Conservation (phyloP, 2,797 vertebrate species). For the Chaetophractus vellerosus region DNA sequence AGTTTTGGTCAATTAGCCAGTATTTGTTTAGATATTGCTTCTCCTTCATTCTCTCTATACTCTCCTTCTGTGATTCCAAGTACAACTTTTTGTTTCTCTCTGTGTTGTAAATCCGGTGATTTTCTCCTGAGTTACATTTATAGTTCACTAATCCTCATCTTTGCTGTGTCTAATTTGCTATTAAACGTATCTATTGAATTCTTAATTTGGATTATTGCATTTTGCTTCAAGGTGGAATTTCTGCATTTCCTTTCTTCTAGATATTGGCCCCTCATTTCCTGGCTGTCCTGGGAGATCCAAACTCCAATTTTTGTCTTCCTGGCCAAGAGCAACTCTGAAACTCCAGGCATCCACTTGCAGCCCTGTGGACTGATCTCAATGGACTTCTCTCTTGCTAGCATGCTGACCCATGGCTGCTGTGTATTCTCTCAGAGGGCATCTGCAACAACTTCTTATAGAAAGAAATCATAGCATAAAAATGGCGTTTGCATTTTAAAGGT, state of each 20-base stretch:
- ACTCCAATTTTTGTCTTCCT: constrained; percentile 45
- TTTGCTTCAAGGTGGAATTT: constrained; percentile 38
- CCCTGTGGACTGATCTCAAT: background rate
- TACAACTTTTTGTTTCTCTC: background rate
- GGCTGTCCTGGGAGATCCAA: background rate
- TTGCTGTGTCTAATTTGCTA: constrained; percentile 39
- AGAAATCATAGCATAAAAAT: constrained; percentile 18
- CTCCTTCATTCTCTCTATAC: background rate
- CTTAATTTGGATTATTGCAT: constrained; percentile 16
- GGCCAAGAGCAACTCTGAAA: background rate
- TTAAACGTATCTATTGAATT: constrained; percentile 13
- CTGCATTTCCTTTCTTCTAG: background rate
- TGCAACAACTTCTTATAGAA: background rate
- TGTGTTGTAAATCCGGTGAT: constrained; percentile 9
- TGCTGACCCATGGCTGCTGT: background rate
- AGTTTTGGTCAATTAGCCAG: background rate
- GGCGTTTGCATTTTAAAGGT: constrained; percentile 9
- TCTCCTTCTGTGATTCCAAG: background rate
- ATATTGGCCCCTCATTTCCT: constrained; percentile 21
- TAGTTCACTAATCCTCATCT: background rate
- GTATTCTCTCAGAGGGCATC: background rate
- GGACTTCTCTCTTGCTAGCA: background rate
- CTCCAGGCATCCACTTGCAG: background rate
- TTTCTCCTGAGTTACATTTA: background rate
- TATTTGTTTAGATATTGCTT: background rate